phyloP scores from a whole-genome alignment of 2,888 invertebrate genomes.

The Zygothrica quintamaculata region DNA sequence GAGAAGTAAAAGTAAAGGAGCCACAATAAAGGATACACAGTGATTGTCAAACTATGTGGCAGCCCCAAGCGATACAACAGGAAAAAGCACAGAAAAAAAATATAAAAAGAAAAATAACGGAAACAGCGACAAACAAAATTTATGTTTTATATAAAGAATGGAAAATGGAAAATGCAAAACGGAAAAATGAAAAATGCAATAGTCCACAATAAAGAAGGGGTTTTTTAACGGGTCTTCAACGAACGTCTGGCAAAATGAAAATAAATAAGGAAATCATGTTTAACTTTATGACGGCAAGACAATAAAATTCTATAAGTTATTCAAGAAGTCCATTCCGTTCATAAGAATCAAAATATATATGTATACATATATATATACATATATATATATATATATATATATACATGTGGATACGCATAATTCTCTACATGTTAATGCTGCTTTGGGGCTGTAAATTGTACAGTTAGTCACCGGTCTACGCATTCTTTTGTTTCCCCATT shows the following conservation, averaged over 20 bases:
- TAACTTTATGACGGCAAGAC: conserved; percentile 57
- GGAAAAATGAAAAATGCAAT: conserved; percentile 22
- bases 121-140: conserved; percentile 62
- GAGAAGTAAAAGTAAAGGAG: neutral
- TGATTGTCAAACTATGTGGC: conserved; percentile 62
- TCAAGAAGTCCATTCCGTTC: conserved; percentile 28
- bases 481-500: conserved; percentile 15
- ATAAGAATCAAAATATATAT: conserved; percentile 33
- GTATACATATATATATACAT: neutral
- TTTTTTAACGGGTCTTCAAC: conserved; percentile 23
- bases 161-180: conserved; percentile 17
- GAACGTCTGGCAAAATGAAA: conserved; percentile 50
- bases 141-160: conserved; percentile 53
- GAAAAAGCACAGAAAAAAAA: conserved; percentile 23
- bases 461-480: neutral
- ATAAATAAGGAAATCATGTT: conserved; percentile 73
- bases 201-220: conserved; percentile 36
- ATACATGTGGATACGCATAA: conserved; percentile 23
- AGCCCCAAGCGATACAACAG: conserved; percentile 34
- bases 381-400: conserved; percentile 4
- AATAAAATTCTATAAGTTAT: conserved; percentile 49
- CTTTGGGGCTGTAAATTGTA: conserved; percentile 12
- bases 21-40: conserved; percentile 19
- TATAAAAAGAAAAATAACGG: conserved; percentile 30
- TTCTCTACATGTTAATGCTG: conserved; percentile 19